phyloP scores from a whole-genome alignment of 2,888 invertebrate species.

The Lasioglossum lativentre region DNA sequence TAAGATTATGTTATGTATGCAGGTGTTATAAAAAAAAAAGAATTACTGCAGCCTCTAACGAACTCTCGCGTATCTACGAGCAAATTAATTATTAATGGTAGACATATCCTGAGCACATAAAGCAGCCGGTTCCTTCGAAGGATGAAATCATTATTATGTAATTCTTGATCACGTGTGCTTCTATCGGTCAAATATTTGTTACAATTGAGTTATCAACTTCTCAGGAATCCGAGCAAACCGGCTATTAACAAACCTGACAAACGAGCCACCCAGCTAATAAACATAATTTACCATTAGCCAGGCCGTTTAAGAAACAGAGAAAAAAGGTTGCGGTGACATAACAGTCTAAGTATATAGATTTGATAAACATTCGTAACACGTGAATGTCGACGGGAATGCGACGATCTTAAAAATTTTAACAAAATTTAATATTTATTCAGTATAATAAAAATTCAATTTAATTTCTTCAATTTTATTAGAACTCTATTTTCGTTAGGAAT shows the following conservation, averaged over 20 bases:
- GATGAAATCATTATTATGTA: background rate
- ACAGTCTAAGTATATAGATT: background rate
- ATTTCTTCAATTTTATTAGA: no score
- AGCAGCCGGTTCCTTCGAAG: background rate
- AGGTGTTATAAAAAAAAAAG: background rate
- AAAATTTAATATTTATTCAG: no score
- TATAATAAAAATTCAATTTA: no score
- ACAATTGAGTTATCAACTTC: background rate
- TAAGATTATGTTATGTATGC: background rate
- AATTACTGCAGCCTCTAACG: background rate
- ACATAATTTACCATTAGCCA: background rate
- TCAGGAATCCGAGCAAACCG: background rate
- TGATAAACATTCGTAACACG: no score
- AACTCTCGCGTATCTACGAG: background rate
- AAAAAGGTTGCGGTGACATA: background rate
- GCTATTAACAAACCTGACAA: background rate
- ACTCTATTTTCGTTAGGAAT: background rate
- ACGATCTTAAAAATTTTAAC: no score
- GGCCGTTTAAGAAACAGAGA: no score
- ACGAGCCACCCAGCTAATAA: slow-evolving; percentile 1
- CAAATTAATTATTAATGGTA: background rate
- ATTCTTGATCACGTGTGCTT: background rate
- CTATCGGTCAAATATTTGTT: background rate
- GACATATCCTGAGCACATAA: background rate
- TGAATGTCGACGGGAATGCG: no score